These are phyloP conservation scores for Trachelus tabidus DNA, from an alignment of 2,888 invertebrate species.

Conservation along the genomic window DNA sequence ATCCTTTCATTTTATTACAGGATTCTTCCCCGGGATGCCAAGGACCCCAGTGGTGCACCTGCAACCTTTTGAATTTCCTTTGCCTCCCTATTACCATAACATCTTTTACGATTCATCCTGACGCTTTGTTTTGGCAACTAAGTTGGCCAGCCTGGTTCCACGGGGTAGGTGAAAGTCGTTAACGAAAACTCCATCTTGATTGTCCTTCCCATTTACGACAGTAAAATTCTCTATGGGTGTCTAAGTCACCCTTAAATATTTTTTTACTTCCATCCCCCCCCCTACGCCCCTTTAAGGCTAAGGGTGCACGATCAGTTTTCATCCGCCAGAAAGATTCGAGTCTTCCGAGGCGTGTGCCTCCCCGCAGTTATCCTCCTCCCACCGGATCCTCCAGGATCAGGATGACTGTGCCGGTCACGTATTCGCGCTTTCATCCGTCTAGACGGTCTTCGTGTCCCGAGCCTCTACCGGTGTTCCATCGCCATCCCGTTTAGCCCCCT, in stretches of 20 bases:
- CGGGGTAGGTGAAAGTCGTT: not conserved
- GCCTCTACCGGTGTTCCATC: conserved; percentile 5
- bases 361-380: not conserved
- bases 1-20: not conserved
- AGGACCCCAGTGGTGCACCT: not conserved
- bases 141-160: not conserved
- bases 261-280: not conserved
- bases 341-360: not conserved
- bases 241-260: not conserved
- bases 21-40: not conserved
- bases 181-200: not conserved
- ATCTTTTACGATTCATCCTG: not conserved
- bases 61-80: not conserved
- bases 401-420: conserved; percentile 50
- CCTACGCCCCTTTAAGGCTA: not conserved
- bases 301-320: not conserved
- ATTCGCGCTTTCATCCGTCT: conserved; percentile 38
- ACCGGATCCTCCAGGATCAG: conserved; percentile 22
- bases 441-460: conserved; percentile 29
- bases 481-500: not conserved
- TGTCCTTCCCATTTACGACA: not conserved
- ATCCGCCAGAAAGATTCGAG: not conserved
- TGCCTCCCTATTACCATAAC: not conserved
- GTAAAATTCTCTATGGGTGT: not conserved
- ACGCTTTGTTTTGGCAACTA: not conserved